Evolutionary conservation across 2,888 invertebrate species (phyloP).

Genomic region (Drosophila longiperda): DNA sequence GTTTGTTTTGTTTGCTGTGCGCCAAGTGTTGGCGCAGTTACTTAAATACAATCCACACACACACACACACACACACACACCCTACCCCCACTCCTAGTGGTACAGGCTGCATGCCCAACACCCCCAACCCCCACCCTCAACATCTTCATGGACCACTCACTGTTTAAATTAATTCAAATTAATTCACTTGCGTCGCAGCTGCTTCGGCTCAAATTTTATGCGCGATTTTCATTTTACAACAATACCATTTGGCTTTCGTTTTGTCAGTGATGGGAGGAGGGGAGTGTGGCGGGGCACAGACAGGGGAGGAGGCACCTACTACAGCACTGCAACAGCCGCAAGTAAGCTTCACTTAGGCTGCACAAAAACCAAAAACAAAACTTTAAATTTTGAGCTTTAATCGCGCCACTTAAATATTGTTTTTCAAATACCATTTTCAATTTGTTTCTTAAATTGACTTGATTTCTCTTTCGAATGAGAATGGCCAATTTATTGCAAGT

Average conservation of each 20-base stretch:
- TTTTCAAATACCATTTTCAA: not conserved
- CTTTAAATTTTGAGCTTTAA: not conserved
- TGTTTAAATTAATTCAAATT: conserved; percentile 81
- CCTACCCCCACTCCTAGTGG: not conserved
- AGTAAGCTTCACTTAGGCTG: not conserved
- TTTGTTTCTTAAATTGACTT: not conserved
- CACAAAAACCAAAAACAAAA: not conserved
- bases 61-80: conserved; percentile 4
- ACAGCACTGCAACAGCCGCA: conserved; percentile 6
- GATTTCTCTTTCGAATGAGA: not conserved
- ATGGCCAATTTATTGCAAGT: not conserved
- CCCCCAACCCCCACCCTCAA: not conserved
- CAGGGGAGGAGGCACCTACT: not conserved
- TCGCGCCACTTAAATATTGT: not conserved
- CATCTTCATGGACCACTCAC: conserved; percentile 33
- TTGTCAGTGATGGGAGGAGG: not conserved
- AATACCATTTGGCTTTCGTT: conserved; percentile 63
- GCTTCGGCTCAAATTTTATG: conserved; percentile 80
- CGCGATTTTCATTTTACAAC: conserved; percentile 76
- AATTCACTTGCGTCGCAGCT: conserved; percentile 82
- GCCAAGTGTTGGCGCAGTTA: conserved; percentile 77
- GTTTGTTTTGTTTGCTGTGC: conserved; percentile 35
- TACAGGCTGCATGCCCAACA: conserved; percentile 34
- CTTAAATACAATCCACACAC: conserved; percentile 57
- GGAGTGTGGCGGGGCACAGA: not conserved